Evolutionary conservation across 2,888 invertebrate species (phyloP).

Genomic region (Bhutanitis thaidina): DNA sequence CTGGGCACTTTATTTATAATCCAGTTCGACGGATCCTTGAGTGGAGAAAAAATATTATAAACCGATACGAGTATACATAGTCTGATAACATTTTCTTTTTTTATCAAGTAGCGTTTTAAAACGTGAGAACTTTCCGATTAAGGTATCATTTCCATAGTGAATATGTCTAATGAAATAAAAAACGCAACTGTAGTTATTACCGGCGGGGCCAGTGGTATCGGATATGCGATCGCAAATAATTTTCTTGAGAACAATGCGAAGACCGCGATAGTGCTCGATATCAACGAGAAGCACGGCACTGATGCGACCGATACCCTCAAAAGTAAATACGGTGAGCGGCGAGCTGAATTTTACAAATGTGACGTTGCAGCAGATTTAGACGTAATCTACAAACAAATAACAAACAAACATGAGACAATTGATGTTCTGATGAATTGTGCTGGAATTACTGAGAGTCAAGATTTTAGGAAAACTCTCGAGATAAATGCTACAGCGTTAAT

Average conservation of each 20-base stretch:
- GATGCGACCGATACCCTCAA: slow-evolving; percentile 58
- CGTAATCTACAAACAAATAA: not conserved
- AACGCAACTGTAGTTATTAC: slow-evolving; percentile 44
- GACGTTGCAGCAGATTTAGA: not conserved
- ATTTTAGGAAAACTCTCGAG: slow-evolving; percentile 38
- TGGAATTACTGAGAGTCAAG: not conserved
- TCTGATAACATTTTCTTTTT: too few relatives aligned
- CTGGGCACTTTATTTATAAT: too few relatives aligned
- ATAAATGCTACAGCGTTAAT: slow-evolving; percentile 53
- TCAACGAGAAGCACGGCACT: slow-evolving; percentile 43
- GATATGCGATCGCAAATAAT: slow-evolving; percentile 58
- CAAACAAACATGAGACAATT: slow-evolving; percentile 25
- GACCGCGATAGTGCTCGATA: slow-evolving; percentile 39
- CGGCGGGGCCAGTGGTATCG: slow-evolving; percentile 73
- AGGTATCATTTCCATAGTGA: too few relatives aligned
- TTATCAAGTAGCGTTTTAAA: too few relatives aligned
- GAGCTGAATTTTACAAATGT: not conserved
- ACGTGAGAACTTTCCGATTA: too few relatives aligned
- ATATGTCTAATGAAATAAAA: not conserved
- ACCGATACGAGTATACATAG: too few relatives aligned
- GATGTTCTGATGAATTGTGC: slow-evolving; percentile 42
- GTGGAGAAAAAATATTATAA: too few relatives aligned
- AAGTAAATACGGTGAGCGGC: slow-evolving; percentile 41
- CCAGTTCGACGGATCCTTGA: too few relatives aligned
- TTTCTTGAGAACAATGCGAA: slow-evolving; percentile 60